Conservation (phyloP, 2,797 vertebrate species). For the Gallirallus australis region DNA sequence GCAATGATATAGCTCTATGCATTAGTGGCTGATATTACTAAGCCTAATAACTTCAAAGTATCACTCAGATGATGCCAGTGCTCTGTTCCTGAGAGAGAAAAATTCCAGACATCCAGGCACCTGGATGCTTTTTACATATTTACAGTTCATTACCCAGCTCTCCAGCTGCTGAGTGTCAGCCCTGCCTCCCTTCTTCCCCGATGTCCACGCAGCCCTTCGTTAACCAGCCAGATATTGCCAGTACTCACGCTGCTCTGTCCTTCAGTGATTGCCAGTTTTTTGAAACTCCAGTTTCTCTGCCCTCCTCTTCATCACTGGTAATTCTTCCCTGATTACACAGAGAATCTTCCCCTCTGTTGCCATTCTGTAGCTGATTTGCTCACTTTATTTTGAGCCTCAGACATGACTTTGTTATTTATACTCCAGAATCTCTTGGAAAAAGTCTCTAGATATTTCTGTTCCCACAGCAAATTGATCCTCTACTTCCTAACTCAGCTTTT, state of each 20-base stretch:
- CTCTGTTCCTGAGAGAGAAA: neutral
- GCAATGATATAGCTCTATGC: neutral
- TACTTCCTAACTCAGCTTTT: neutral
- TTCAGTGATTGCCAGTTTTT: conserved; percentile 29
- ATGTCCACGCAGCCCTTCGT: neutral
- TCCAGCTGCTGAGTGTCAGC: neutral
- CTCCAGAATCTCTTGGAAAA: neutral
- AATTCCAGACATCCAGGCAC: neutral
- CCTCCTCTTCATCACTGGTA: conserved; percentile 5
- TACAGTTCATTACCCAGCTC: neutral
- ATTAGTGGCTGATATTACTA: neutral
- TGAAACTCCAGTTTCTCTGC: conserved; percentile 44
- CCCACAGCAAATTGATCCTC: neutral
- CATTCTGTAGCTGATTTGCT: neutral
- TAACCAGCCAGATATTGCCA: neutral
- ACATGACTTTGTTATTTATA: neutral
- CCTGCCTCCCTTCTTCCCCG: neutral
- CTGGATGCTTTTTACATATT: neutral
- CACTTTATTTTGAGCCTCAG: neutral
- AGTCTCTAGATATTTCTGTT: neutral
- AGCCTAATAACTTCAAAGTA: neutral
- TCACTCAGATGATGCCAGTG: neutral
- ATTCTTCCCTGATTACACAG: neutral
- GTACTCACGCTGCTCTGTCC: neutral
- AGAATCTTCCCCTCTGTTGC: neutral